Evolutionary conservation across 2,888 invertebrate genomes (phyloP).

Genomic region (Julus scandinavius): DNA sequence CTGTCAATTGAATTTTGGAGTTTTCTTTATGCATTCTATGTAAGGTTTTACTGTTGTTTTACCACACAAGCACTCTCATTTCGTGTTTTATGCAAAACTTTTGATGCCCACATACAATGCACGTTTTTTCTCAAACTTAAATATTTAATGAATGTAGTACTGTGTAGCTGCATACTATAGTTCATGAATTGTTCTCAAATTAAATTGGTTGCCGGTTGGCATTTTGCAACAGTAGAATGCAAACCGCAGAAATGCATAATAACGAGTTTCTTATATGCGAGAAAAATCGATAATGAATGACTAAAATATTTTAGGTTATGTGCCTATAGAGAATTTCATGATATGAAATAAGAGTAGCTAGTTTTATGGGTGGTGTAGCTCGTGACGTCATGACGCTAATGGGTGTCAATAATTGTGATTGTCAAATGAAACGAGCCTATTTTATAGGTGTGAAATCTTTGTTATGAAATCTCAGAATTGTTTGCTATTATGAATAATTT

Average conservation of each 20-base stretch:
- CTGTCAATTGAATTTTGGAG: neutral
- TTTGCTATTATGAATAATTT: neutral
- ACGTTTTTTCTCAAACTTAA: neutral
- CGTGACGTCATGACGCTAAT: neutral
- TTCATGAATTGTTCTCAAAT: neutral
- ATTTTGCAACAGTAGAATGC: neutral
- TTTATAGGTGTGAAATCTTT: neutral
- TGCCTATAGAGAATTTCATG: neutral
- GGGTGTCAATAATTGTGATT: neutral
- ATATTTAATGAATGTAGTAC: neutral
- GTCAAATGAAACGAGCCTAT: neutral
- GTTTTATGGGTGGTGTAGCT: neutral
- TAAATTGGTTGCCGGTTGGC: neutral
- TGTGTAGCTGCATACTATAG: neutral
- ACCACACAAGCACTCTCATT: neutral
- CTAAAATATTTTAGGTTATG: neutral
- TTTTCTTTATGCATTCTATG: neutral
- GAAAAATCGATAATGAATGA: neutral
- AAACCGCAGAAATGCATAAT: slow-evolving; percentile 14
- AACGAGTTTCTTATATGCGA: neutral
- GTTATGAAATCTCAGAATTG: neutral
- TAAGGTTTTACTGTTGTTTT: neutral
- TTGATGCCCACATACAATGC: neutral
- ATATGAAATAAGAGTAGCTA: neutral
- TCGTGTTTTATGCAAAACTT: slow-evolving; percentile 19